A percentile compares a stretch with the other conserved stretches of the same genome.
These are phyloP conservation scores for Drosophila colorata DNA, from an alignment of 2,888 invertebrate genomes.

Conservation along the genomic window DNA sequence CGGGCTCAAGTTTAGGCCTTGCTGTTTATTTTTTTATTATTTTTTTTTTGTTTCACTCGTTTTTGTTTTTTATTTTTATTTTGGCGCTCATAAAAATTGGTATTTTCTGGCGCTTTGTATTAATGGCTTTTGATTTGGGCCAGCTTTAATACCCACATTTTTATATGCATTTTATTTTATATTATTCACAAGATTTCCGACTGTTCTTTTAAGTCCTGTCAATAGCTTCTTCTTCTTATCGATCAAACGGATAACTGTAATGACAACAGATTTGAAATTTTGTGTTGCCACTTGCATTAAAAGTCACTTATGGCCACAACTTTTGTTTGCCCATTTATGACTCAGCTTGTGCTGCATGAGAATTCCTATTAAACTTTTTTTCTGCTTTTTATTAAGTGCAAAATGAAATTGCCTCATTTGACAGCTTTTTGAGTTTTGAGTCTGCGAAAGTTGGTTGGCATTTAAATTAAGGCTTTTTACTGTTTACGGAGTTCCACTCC, in stretches of 20 bases:
- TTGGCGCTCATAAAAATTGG: conserved; percentile 52
- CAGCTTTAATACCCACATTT: conserved; percentile 17
- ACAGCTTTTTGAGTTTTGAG: conserved; percentile 55
- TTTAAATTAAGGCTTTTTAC: conserved; percentile 67
- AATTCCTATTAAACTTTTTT: conserved; percentile 58
- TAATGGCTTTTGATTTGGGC: conserved; percentile 59
- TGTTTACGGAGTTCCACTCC: conserved; percentile 19
- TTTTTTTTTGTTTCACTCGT: conserved; percentile 16
- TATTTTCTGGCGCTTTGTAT: conserved; percentile 34
- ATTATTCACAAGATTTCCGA: conserved; percentile 17
- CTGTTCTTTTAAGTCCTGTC: conserved; percentile 8
- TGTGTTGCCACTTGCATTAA: conserved; percentile 31
- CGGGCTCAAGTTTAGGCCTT: conserved; percentile 25
- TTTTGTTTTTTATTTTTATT: conserved; percentile 26
- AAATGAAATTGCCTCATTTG: conserved; percentile 72
- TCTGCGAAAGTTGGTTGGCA: conserved; percentile 52
- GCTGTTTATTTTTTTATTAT: conserved; percentile 2
- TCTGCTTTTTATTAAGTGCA: conserved; percentile 68
- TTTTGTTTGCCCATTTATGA: conserved; percentile 44
- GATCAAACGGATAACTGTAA: conserved; percentile 36
- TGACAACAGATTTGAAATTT: neutral
- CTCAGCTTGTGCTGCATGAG: conserved; percentile 40
- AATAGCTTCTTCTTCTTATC: conserved; percentile 15
- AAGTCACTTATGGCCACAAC: conserved; percentile 49
- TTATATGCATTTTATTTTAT: conserved; percentile 29